Conservation (phyloP, 2,113 vertebrate species). For the Halcyon malimbica region DNA sequence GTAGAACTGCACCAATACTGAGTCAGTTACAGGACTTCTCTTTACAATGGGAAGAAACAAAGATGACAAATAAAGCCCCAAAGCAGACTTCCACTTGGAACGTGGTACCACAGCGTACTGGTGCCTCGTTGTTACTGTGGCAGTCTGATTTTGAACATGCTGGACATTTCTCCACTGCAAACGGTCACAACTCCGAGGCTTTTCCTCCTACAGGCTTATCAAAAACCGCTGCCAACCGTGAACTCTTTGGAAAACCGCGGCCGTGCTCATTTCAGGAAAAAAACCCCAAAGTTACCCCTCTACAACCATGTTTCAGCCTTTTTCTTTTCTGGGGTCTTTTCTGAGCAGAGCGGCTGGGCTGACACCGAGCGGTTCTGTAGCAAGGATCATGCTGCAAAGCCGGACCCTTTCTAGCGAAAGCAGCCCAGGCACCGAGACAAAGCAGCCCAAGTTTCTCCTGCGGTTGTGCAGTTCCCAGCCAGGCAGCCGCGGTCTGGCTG, state of each 20-base stretch:
- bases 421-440: neutral
- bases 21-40: neutral
- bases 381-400: neutral
- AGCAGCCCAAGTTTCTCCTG: neutral
- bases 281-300: too few species aligned
- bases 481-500: neutral
- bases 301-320: neutral
- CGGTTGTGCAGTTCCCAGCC: neutral
- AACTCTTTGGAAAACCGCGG: neutral
- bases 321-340: neutral
- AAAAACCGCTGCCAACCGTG: neutral
- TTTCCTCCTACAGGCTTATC: neutral
- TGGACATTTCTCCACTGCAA: neutral
- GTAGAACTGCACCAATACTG: neutral
- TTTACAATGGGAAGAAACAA: neutral
- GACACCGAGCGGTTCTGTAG: fast-evolving
- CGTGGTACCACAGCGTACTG: neutral
- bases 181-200: neutral
- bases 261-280: neutral
- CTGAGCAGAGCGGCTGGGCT: fast-evolving
- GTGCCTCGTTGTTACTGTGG: neutral
- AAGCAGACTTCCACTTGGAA: neutral
- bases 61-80: neutral
- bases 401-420: neutral
- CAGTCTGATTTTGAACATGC: neutral